Evolutionary conservation across 2,888 invertebrate species (phyloP), one percentile per base, ranked within the genome.

Genomic region (Ceratothoa steindachneri): DNA sequence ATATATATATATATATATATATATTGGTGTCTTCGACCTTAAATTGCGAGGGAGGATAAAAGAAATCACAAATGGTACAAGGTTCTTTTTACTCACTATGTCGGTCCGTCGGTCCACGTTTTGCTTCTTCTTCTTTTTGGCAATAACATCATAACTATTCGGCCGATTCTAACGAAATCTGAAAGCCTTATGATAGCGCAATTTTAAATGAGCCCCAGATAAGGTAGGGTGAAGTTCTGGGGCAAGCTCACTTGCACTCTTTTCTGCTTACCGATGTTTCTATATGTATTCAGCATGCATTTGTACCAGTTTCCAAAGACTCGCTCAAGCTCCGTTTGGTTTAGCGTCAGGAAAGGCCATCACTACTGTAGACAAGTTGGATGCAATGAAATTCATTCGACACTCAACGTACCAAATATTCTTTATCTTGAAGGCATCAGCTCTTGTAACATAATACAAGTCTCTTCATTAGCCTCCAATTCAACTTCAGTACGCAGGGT

Each of bases 401-500:
- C 97, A 96, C 84, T 99, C 99, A 0, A 99, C 98, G 86, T 97
- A 98, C 83, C 95, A 93, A 84, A 93, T 96, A 82, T 99, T 98
- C 83, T 89, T 90, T 0, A 90, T 87, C 85, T 98, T 97, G 81
- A 89, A 91, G 81, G 91, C 91, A 83, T 95, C 24, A 99, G 84
- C 81, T 97, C 93, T 30, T 94, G 89, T 0, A 96, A 96, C 93
- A 96, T 95, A 81, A 93, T 91, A 83, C 97, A 97, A 0, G 93
- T 97, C 86, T 97, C 97, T 82, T 90, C 89, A 69, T 97, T 93
- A 83, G 92, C 91, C 27, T 88, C 87, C 80, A 94, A 88, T 84
- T 98, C 97, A 67, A 89, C 88, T 4, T 91, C 89, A 0, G 91
- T 89, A 71, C 97, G 85, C 68, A 90, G 82, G 82, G 87, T 93